phyloP scores from a whole-genome alignment of 2,888 invertebrate genomes.

The Nemotelus pantherinus region DNA sequence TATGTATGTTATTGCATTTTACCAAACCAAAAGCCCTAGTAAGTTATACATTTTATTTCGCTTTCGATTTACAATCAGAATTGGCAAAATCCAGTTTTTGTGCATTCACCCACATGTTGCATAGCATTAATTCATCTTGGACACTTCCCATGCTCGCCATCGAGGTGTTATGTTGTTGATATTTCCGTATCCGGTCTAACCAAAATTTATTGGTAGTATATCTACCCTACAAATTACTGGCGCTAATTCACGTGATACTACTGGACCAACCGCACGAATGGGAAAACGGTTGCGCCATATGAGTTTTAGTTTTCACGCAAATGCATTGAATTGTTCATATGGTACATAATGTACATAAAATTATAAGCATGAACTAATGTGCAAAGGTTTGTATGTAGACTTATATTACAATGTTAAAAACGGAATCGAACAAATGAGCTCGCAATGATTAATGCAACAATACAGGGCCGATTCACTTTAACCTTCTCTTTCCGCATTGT shows the following conservation, averaged over 20 bases:
- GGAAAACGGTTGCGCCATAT: not conserved
- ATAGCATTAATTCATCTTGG: conserved; percentile 1
- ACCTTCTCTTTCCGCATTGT: no score
- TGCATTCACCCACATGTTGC: conserved; percentile 30
- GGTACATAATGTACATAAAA: no score
- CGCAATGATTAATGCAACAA: no score
- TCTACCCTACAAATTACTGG: conserved; percentile 10
- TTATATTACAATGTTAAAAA: no score
- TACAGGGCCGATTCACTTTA: no score
- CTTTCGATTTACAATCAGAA: conserved; percentile 21
- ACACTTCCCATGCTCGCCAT: not conserved
- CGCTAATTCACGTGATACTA: conserved; percentile 15
- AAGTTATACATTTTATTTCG: no score
- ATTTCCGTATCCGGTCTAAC: conserved; percentile 35
- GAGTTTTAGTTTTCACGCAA: not conserved
- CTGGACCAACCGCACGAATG: conserved; percentile 3
- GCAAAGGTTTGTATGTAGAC: no score
- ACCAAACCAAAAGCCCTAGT: no score
- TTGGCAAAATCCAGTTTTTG: conserved; percentile 36
- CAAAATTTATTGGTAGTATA: conserved; percentile 29
- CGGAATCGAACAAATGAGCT: no score
- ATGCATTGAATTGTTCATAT: no score
- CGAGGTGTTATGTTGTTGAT: conserved; percentile 1
- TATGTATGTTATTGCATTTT: no score
- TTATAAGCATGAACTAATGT: no score